Conservation (phyloP, 2,888 invertebrate species). For the Blera fallax region DNA sequence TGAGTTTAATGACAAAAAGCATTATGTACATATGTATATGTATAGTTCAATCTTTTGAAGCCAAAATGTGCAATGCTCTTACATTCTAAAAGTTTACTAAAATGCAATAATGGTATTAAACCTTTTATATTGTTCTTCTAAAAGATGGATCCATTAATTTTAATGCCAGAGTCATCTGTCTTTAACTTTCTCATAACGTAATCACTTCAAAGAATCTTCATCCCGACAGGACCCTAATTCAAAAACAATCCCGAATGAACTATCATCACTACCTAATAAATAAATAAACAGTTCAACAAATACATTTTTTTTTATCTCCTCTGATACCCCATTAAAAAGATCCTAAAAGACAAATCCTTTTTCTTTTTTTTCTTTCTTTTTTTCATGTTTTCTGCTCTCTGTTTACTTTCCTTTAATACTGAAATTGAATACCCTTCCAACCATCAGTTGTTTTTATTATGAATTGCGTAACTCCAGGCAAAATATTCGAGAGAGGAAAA, state of each 20-base stretch:
- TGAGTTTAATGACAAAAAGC: too few relatives aligned
- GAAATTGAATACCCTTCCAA: constrained; percentile 7
- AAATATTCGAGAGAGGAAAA: background rate
- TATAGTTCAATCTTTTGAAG: too few relatives aligned
- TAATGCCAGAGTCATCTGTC: background rate
- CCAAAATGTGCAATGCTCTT: too few relatives aligned
- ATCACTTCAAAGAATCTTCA: background rate
- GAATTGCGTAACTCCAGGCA: background rate
- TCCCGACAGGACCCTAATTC: background rate
- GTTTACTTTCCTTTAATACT: background rate
- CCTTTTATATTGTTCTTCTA: background rate
- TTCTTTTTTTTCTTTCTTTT: background rate
- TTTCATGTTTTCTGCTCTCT: background rate
- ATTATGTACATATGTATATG: too few relatives aligned
- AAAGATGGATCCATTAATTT: background rate
- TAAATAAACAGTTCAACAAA: constrained; percentile 15
- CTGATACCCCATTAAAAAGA: constrained; percentile 19
- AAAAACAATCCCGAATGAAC: background rate
- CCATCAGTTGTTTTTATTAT: background rate
- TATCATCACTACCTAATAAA: background rate
- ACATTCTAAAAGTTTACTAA: too few relatives aligned
- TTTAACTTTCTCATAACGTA: background rate
- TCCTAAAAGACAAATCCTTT: constrained; percentile 1
- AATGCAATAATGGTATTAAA: too few relatives aligned
- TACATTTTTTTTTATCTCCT: constrained; percentile 10